Conservation (phyloP, 2,113 vertebrate species). For the Epinephelus lanceolatus region DNA sequence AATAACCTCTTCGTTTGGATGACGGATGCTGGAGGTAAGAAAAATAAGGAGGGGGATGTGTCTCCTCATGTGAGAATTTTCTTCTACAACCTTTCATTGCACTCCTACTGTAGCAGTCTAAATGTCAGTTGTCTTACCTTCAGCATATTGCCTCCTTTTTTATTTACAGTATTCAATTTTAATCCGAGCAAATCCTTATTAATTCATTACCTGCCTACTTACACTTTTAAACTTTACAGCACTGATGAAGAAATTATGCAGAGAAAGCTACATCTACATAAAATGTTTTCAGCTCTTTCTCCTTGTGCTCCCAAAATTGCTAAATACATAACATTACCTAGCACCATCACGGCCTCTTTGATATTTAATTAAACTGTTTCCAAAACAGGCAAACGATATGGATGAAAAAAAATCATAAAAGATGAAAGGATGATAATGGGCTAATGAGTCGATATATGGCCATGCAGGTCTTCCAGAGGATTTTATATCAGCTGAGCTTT, state of each 20-base stretch:
- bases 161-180: background rate
- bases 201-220: background rate
- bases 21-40: background rate
- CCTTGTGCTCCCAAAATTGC: background rate
- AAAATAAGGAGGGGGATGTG: background rate
- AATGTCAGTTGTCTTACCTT: background rate
- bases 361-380: slow-evolving; percentile 1
- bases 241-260: background rate
- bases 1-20: slow-evolving; percentile 26
- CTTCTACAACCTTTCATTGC: background rate
- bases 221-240: background rate
- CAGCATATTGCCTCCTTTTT: background rate
- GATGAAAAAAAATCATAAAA: background rate
- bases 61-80: background rate
- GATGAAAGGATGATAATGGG: slow-evolving; percentile 31
- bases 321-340: background rate
- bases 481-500: background rate
- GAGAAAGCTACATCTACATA: background rate
- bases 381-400: background rate
- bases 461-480: background rate
- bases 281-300: background rate
- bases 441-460: background rate
- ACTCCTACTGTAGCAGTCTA: no score
- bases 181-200: background rate
- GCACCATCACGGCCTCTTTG: background rate